Evolutionary conservation across 2,888 invertebrate genomes (phyloP), one percentile per base, ranked within the genome.

Genomic region (Bruchidius siliquastri): DNA sequence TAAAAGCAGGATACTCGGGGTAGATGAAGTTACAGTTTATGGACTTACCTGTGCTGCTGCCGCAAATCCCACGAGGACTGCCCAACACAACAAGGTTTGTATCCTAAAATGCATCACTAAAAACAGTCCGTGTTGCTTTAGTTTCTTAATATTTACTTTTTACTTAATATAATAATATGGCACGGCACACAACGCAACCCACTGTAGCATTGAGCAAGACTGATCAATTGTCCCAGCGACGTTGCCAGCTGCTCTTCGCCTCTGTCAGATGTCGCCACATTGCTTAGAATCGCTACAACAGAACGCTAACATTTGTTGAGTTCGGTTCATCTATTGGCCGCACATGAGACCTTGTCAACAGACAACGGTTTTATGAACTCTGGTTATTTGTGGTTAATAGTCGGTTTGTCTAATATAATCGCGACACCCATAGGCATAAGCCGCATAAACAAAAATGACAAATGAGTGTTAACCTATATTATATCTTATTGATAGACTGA

Each of bases 31-130:
- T 8, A 4, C 6, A 49, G 18, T 49, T 49, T 49, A 49, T 49
- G 49, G 49, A 18, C 91, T 91, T 90, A 92, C 92, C 92, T 92
- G 92, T 89, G 90, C 90, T 88, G 91, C 92, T 88, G 91, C 90
- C 88, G 91, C 91, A 88, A 91, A 92, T 90, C 92, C 92, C 87
- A 90, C 88, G 86, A 92, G 89, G 90, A 91, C 89, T 88, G 92
- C 90, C 90, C 90, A 90, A 88, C 90, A 90, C 89, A 92, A 88
- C 90, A 91, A 89, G 88, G 91, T 88, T 87, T 90, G 91, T 91
- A 92, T 92, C 92, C 92, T 91, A 87, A 91, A 92, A 90, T 92
- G 90, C 92, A 92, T 92, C 90, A 91, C 91, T 84, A 85, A 81
- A 81, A 89, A 89, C 87, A 88, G 81, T 83, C 82, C 82, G 79